phyloP scores from a whole-genome alignment of 37 sponge, comb jelly and placozoan genomes.

The Ianthella basta region DNA sequence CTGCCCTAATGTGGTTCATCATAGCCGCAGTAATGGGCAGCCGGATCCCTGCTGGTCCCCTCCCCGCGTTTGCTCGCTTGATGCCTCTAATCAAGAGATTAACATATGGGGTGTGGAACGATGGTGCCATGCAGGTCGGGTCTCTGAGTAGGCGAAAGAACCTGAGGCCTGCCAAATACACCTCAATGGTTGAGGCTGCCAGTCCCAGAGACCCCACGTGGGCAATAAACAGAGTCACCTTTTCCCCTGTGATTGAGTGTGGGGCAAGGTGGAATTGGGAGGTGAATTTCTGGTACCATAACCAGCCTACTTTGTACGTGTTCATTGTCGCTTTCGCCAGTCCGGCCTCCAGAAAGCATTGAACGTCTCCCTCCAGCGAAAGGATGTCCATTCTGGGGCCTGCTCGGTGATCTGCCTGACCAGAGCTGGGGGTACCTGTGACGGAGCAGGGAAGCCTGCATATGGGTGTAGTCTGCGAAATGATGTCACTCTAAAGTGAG shows the following conservation, averaged over 20 bases:
- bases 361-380: background rate
- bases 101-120: constrained; percentile 4
- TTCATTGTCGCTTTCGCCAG: background rate
- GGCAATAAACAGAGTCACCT: constrained; percentile 7
- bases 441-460: background rate
- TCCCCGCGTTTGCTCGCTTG: background rate
- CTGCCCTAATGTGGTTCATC: background rate
- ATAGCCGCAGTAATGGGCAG: constrained; percentile 3
- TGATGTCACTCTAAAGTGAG: no score
- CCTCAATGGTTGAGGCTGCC: background rate
- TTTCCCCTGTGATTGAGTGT: background rate
- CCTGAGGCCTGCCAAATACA: constrained; percentile 8
- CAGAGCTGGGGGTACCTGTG: background rate
- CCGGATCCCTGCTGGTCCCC: no score
- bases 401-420: background rate
- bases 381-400: background rate
- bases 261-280: background rate
- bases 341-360: constrained; percentile 4
- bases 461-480: background rate
- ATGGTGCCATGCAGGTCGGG: background rate
- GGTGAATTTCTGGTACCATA: background rate
- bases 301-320: background rate
- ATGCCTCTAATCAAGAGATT: constrained; percentile 5
- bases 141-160: background rate
- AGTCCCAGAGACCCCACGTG: background rate